Conservation (phyloP, 2,888 invertebrate genomes). For the Uropetala carovei region DNA sequence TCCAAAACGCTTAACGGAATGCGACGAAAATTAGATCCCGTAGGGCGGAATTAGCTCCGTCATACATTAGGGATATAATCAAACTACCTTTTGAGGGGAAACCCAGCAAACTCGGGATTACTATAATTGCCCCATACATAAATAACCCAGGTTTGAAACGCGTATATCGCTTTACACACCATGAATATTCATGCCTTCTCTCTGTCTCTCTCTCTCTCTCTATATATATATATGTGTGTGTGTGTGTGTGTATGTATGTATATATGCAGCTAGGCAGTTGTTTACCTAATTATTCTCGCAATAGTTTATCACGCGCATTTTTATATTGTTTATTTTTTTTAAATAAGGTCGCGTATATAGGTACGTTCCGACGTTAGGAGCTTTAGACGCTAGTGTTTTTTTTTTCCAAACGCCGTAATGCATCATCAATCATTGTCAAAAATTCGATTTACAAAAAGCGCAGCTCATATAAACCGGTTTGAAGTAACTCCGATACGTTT, state of each 20-base stretch:
- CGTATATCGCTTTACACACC: neutral
- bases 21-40: conserved; percentile 50
- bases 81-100: neutral
- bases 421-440: conserved; percentile 52
- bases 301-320: too few relatives aligned
- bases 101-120: conserved; percentile 24
- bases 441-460: conserved; percentile 34
- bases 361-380: too few relatives aligned
- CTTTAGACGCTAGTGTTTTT: too few relatives aligned
- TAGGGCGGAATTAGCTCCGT: conserved; percentile 21
- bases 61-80: conserved; percentile 58
- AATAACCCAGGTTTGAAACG: neutral
- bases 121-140: conserved; percentile 45
- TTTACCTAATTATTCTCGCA: too few relatives aligned
- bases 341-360: too few relatives aligned
- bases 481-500: conserved; percentile 41
- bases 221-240: too few relatives aligned
- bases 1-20: neutral
- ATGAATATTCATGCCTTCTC: conserved; percentile 51
- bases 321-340: too few relatives aligned
- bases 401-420: neutral
- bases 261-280: too few relatives aligned
- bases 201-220: too few relatives aligned
- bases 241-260: too few relatives aligned
- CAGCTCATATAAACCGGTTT: conserved; percentile 27